Conservation (phyloP, 2,113 vertebrate genomes). For the Ptyas mucosa region DNA sequence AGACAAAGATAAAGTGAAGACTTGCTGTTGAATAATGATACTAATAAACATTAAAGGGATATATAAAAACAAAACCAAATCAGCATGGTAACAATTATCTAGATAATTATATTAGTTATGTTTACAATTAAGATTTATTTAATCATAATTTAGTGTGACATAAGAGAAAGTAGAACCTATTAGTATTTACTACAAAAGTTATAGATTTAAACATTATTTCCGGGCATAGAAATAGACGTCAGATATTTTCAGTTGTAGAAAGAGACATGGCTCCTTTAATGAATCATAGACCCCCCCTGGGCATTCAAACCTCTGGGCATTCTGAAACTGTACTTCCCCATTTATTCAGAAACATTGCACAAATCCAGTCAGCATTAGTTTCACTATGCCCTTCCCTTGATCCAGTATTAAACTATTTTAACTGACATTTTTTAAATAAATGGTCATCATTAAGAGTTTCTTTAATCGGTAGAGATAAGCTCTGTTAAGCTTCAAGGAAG, state of each 20-base stretch:
- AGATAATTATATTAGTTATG: background rate
- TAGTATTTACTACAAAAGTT: background rate
- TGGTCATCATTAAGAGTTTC: conserved; percentile 32
- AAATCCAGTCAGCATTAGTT: background rate
- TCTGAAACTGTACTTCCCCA: background rate
- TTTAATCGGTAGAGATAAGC: conserved; percentile 38
- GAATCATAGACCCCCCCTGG: background rate
- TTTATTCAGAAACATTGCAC: background rate
- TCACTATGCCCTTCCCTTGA: background rate
- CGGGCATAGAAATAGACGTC: background rate
- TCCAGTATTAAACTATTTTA: background rate
- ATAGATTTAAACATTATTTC: background rate
- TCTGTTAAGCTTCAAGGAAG: background rate
- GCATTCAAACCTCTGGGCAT: background rate
- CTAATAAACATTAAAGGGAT: background rate
- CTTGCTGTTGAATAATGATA: background rate
- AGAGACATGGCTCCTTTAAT: background rate
- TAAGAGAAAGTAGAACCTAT: background rate
- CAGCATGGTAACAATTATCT: background rate
- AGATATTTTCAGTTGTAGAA: background rate
- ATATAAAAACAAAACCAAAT: background rate
- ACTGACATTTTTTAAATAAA: background rate
- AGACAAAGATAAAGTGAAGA: background rate
- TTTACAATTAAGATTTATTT: background rate
- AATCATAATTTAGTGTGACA: background rate